A percentile compares a stretch with the other conserved stretches of the same genome.
Conservation (phyloP, 2,113 vertebrate species). For the Herpetotheres cachinnans region DNA sequence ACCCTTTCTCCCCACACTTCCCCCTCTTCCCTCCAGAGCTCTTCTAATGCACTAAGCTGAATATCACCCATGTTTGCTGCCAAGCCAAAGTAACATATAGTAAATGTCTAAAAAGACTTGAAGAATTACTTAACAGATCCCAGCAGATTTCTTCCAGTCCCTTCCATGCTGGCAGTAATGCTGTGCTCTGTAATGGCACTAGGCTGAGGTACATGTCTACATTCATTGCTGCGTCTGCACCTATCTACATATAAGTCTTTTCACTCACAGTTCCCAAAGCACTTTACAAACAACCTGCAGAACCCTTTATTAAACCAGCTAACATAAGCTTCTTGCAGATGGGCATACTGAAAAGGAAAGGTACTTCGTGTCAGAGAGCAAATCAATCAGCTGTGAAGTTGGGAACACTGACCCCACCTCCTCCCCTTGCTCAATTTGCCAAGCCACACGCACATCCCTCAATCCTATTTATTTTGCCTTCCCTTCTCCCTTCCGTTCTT, state of each 20-base stretch:
- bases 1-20: neutral
- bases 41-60: neutral
- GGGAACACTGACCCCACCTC: neutral
- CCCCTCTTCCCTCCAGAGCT: neutral
- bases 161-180: neutral
- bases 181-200: neutral
- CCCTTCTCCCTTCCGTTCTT: neutral
- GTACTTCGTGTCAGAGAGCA: neutral
- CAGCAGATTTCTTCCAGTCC: neutral
- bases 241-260: neutral
- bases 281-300: neutral
- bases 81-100: neutral
- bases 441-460: neutral
- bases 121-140: neutral
- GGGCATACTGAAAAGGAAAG: neutral
- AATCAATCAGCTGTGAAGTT: neutral
- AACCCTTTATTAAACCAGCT: neutral
- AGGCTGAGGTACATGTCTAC: neutral
- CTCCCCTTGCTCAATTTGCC: neutral
- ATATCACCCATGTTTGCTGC: neutral
- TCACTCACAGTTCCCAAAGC: neutral
- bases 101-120: neutral
- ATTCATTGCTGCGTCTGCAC: neutral
- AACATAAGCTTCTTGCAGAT: neutral
- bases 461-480: neutral